phyloP scores from a whole-genome alignment of 2,888 invertebrate genomes.

The Fissipunctia ypsillon region DNA sequence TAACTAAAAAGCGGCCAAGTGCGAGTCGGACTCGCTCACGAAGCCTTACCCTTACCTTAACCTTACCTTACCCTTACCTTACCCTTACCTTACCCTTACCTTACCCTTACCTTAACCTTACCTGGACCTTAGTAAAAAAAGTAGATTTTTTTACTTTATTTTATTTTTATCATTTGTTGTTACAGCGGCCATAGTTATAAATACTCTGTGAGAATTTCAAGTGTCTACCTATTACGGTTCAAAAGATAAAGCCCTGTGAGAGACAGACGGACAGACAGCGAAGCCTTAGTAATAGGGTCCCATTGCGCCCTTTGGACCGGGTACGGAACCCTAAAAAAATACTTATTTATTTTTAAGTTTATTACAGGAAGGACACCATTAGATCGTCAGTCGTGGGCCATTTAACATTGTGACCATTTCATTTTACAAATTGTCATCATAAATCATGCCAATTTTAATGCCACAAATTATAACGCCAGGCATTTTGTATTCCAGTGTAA shows the following conservation, averaged over 20 bases:
- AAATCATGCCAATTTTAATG: constrained; percentile 21
- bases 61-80: too few relatives aligned
- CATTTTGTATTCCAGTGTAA: constrained; percentile 10
- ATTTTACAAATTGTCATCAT: constrained; percentile 25
- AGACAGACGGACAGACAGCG: not conserved
- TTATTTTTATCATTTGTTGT: too few relatives aligned
- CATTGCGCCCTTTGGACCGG: too few relatives aligned
- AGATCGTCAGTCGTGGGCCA: not conserved
- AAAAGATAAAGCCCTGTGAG: not conserved
- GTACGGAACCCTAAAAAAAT: not conserved
- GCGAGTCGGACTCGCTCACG: not conserved
- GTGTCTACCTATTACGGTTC: too few relatives aligned
- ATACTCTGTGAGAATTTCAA: too few relatives aligned
- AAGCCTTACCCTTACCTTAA: too few relatives aligned
- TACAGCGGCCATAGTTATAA: too few relatives aligned
- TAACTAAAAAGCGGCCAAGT: not conserved
- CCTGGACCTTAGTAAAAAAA: too few relatives aligned
- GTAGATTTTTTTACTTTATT: too few relatives aligned
- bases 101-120: too few relatives aligned
- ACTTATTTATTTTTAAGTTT: constrained; percentile 22
- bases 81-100: too few relatives aligned
- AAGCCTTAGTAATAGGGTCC: not conserved
- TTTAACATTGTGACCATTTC: constrained; percentile 24
- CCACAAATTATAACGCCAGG: not conserved
- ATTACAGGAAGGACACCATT: constrained; percentile 27